phyloP scores from a whole-genome alignment of 2,797 vertebrate genomes.

The Leucoraja ocellata region DNA sequence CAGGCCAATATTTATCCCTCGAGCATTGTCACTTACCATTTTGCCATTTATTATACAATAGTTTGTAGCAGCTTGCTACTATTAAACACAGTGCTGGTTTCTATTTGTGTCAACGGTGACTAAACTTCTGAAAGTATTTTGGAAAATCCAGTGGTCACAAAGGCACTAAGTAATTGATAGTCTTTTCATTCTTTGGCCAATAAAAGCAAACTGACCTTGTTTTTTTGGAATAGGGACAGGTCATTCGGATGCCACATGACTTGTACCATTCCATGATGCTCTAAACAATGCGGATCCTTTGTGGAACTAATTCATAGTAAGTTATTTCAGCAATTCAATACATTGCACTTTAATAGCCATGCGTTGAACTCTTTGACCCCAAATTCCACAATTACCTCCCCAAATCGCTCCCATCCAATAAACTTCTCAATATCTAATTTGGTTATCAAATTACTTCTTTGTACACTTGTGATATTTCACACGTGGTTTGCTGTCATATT shows the following conservation, averaged over 20 bases:
- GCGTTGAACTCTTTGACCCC: no score
- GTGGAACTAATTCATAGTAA: not conserved
- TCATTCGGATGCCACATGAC: not conserved
- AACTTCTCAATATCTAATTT: not conserved
- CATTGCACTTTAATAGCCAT: no score
- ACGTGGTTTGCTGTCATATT: not conserved
- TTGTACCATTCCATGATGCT: not conserved
- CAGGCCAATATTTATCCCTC: not conserved
- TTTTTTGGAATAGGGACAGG: not conserved
- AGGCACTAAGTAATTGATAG: not conserved
- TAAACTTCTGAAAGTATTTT: not conserved
- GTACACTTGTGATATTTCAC: not conserved
- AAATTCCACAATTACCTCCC: no score
- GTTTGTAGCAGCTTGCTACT: not conserved
- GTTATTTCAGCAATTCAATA: not conserved
- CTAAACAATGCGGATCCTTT: not conserved
- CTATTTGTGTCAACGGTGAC: not conserved
- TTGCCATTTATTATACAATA: not conserved
- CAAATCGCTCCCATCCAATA: not conserved
- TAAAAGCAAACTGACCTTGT: not conserved
- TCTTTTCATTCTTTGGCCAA: not conserved
- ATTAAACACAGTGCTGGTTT: not conserved
- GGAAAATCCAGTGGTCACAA: not conserved
- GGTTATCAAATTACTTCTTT: not conserved
- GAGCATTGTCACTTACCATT: not conserved